Base-by-base conservation (phyloP, 2,797 vertebrate genomes). In the Perodicticus potto region DNA sequence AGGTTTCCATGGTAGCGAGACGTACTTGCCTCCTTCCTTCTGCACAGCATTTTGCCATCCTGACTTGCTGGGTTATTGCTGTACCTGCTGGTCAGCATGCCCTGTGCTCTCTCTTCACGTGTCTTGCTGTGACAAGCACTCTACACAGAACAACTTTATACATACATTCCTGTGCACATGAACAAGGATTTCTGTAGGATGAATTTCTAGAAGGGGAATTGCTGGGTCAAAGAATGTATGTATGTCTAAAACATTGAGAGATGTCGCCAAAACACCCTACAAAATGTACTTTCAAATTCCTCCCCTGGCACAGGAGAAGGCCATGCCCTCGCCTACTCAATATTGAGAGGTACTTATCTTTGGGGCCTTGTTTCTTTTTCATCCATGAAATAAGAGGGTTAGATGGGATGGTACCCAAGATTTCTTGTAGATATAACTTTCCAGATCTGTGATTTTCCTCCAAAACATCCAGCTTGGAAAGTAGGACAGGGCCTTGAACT, bases 91-190 rank as follows among this genome's bases (percentile, higher is more conserved):
- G 1, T 16, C 34, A 23, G 32, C 45, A 27, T 1, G 5, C 37
- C 61, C 34, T 3, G 10, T 63, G 78, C 55, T 43, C 14, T 40
- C 37, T 86, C 19, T 27, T 19, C 14, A 53, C 32, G 29, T 4
- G 4, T 34, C 59, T 32, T 13, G 59, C 34, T 40, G 27, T 4
- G 14, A 43, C 45, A 67, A 49, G 14, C 34, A 34, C 16, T 5
- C 14, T n/a, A 10, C 63, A 22, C 32, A 69, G 16, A 63, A n/a
- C 27, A 4, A 2, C 14, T 0, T n/a, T 7, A 22, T 7, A 1
- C 32, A 27, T 9, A 63, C 20, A 2, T 49, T 49, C 72, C 32
- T 40, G 40, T 5, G 22, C 90, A 43, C 49, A 1, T 0, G 40
- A 0, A 6, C 17, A 37, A 86, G 40, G 29, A 55, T 65, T 59